Evolutionary conservation across 2,797 vertebrate genomes (phyloP).

Genomic region (Molothrus aeneus): DNA sequence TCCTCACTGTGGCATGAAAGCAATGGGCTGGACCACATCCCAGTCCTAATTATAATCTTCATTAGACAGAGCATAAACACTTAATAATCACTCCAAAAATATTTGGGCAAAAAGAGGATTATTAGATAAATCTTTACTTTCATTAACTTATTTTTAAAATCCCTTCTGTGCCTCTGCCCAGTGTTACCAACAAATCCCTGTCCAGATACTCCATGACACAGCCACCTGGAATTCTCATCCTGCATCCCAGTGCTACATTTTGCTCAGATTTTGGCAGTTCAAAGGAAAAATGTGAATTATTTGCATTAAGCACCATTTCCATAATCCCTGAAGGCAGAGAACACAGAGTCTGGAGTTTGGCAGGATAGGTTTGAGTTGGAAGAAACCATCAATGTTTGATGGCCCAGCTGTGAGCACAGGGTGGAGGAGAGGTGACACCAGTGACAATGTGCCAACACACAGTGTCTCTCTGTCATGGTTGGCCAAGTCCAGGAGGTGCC

Average conservation of each 20-base stretch:
- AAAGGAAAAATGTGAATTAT: background rate
- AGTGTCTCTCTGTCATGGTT: accelerated
- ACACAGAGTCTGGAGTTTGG: background rate
- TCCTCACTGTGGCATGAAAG: accelerated
- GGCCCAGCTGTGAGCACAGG: background rate
- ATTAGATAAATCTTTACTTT: background rate
- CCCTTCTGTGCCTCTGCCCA: background rate
- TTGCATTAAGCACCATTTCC: background rate
- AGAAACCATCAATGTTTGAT: accelerated
- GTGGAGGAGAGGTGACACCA: background rate
- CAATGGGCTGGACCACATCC: accelerated
- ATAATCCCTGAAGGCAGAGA: background rate
- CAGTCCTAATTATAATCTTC: background rate
- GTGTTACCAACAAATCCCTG: accelerated
- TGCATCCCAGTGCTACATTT: background rate
- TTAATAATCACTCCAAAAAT: background rate
- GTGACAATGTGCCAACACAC: background rate
- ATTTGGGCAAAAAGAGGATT: background rate
- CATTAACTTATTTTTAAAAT: background rate
- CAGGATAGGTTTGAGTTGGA: background rate
- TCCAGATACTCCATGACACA: accelerated
- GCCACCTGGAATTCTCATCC: background rate
- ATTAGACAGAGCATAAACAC: background rate
- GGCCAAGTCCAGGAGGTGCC: background rate
- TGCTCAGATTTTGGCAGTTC: background rate